Evolutionary conservation across 2,888 invertebrate species (phyloP).

Genomic region (Harmothoe impar): DNA sequence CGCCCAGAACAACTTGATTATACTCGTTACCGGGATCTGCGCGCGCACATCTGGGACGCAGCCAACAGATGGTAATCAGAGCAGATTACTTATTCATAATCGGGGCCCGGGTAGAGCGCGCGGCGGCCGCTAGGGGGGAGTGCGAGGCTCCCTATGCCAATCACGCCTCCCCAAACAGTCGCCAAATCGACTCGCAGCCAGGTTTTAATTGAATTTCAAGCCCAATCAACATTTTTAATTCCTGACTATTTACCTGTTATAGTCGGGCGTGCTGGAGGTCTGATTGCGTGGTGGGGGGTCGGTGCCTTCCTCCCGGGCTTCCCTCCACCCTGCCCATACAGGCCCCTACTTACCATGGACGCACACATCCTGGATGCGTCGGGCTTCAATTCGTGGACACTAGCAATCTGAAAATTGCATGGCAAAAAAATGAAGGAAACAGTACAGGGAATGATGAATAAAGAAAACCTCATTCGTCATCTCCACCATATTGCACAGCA

Average conservation of each 20-base stretch:
- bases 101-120: background rate
- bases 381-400: too few species aligned
- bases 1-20: background rate
- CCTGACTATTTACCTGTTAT: slow-evolving; percentile 31
- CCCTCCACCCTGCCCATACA: too few species aligned
- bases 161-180: background rate
- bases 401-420: too few species aligned
- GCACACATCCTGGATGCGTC: too few species aligned
- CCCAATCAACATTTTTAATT: slow-evolving; percentile 27
- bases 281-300: background rate
- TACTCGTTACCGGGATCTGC: slow-evolving; percentile 16
- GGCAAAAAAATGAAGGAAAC: too few species aligned
- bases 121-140: slow-evolving; percentile 19
- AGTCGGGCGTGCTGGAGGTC: background rate
- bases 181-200: slow-evolving; percentile 12
- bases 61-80: slow-evolving; percentile 42
- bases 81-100: slow-evolving; percentile 42
- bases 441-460: too few species aligned
- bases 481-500: too few species aligned
- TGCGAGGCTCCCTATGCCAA: slow-evolving; percentile 9
- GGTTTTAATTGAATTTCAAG: slow-evolving; percentile 43
- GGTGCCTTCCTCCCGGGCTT: background rate
- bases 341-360: too few species aligned
- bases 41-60: slow-evolving; percentile 27
- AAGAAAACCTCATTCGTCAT: too few species aligned